Evolutionary conservation across 2,113 vertebrate genomes (phyloP).

Genomic region (Benitochromis conjunctus): DNA sequence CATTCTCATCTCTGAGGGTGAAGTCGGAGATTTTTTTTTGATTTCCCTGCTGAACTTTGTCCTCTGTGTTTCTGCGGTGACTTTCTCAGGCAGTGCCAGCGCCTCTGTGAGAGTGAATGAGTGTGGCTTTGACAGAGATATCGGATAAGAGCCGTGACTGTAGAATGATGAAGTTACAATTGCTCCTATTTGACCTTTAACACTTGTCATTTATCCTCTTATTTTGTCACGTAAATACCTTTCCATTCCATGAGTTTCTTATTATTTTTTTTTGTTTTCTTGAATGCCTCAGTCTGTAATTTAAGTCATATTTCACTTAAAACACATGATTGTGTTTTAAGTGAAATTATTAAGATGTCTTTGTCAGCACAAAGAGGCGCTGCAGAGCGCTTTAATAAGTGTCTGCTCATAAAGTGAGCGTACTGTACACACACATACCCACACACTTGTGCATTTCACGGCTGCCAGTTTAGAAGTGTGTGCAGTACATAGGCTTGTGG

Average conservation of each 20-base stretch:
- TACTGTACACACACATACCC: not conserved
- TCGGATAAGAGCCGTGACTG: not conserved
- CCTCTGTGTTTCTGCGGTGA: constrained; percentile 19
- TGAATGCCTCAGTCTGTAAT: not conserved
- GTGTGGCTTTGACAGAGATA: not conserved
- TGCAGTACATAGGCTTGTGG: constrained; percentile 29
- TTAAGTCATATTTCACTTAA: not conserved
- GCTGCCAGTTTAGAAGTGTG: constrained; percentile 18
- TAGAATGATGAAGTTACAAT: not conserved
- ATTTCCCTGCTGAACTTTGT: constrained; percentile 41
- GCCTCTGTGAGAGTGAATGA: constrained; percentile 1
- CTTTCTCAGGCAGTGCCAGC: not conserved
- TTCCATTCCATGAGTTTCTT: not conserved
- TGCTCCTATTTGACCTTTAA: not conserved
- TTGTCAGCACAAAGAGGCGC: constrained; percentile 23
- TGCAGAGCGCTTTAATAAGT: constrained; percentile 13
- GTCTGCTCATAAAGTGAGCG: constrained; percentile 37
- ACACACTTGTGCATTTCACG: not conserved
- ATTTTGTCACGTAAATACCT: not conserved
- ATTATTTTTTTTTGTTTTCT: not conserved
- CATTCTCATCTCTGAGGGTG: constrained; percentile 42
- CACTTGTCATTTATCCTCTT: not conserved
- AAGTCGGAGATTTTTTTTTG: constrained; percentile 19
- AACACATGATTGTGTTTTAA: not conserved
- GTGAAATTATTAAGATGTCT: not conserved